phyloP scores from a whole-genome alignment of 1,140 invertebrate genomes.

The Proctacanthus coquilletti region DNA sequence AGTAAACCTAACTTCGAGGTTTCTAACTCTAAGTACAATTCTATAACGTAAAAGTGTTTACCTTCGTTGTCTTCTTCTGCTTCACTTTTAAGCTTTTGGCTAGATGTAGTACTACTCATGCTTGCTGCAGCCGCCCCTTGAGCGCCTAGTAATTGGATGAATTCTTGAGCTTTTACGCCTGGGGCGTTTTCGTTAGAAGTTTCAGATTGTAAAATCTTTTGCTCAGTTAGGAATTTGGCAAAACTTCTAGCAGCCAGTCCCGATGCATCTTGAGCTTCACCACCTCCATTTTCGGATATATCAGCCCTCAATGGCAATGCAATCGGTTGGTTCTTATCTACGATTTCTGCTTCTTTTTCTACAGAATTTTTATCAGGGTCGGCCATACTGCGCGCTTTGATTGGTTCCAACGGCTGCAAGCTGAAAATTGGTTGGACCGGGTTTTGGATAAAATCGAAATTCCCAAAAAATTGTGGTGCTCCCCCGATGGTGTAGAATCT shows the following conservation, averaged over 20 bases:
- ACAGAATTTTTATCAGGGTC: not conserved
- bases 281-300: not conserved
- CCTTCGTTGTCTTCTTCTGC: too few species aligned
- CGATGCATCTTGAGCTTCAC: not conserved
- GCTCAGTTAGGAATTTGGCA: not conserved
- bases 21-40: too few species aligned
- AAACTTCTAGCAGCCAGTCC: not conserved
- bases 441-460: conserved; percentile 1
- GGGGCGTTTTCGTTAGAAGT: conserved; percentile 12
- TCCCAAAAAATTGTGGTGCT: conserved; percentile 1
- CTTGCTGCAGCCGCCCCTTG: too few species aligned
- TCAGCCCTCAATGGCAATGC: not conserved
- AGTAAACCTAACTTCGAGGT: too few species aligned
- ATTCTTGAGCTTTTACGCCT: too few species aligned
- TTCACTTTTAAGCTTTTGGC: too few species aligned
- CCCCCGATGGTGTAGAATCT: conserved; percentile 1
- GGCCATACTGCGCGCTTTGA: not conserved
- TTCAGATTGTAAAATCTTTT: not conserved
- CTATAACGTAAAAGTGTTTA: too few species aligned
- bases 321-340: not conserved
- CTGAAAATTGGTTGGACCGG: conserved; percentile 2
- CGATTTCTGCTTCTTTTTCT: not conserved
- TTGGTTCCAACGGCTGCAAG: conserved; percentile 1
- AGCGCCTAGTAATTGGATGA: too few species aligned
- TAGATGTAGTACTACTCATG: too few species aligned